Conservation (phyloP, 2,113 vertebrate species). For the Numida meleagris region DNA sequence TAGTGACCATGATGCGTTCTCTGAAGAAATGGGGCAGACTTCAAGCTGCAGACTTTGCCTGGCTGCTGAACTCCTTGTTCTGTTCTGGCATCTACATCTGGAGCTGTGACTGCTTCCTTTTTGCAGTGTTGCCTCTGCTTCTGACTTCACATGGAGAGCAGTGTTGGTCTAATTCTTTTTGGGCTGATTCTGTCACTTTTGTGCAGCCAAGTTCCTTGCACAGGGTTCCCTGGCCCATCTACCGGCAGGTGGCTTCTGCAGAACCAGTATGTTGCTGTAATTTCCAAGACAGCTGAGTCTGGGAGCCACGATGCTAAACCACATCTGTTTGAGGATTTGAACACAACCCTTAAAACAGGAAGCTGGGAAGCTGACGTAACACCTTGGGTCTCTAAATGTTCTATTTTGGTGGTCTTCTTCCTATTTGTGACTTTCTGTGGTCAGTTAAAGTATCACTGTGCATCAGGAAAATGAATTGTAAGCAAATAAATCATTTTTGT, state of each 20-base stretch:
- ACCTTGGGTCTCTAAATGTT: neutral
- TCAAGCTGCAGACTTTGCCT: neutral
- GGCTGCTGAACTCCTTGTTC: neutral
- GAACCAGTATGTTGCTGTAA: neutral
- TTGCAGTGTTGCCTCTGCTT: neutral
- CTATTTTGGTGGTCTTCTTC: neutral
- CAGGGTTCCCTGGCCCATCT: neutral
- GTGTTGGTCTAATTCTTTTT: neutral
- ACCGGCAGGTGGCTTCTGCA: neutral
- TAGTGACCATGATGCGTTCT: rapidly evolving
- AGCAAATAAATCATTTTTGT: neutral
- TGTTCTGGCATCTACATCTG: neutral
- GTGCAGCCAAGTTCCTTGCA: neutral
- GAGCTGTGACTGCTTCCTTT: neutral
- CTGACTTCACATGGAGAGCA: neutral
- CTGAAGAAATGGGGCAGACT: neutral
- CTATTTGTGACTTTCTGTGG: neutral
- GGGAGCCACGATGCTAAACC: neutral
- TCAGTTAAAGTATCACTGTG: neutral
- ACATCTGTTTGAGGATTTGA: neutral
- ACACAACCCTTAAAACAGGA: neutral
- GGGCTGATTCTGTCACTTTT: neutral
- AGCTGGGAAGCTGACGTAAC: neutral
- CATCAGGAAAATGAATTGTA: neutral
- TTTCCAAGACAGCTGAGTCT: neutral